Conservation (phyloP, 2,797 vertebrate species). For the Rhynchotus rufescens region DNA sequence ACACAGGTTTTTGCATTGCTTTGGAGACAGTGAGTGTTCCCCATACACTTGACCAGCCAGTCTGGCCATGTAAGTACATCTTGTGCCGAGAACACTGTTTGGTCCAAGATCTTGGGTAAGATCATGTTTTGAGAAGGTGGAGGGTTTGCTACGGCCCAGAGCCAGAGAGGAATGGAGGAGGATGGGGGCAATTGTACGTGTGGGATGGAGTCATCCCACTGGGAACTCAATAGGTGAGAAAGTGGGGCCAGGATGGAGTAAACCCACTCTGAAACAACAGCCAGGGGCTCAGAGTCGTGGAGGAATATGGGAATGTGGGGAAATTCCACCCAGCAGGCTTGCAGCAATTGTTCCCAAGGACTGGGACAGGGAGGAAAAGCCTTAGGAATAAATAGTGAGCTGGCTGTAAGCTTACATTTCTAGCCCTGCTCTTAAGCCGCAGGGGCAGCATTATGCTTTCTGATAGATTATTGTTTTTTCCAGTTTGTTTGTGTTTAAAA, state of each 20-base stretch:
- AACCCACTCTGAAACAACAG: neutral
- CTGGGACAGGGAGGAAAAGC: neutral
- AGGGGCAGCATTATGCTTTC: neutral
- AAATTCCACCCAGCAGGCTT: neutral
- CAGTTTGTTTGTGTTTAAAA: neutral
- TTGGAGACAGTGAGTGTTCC: neutral
- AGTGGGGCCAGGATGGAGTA: neutral
- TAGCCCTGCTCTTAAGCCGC: neutral
- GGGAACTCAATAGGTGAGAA: neutral
- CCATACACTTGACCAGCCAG: neutral
- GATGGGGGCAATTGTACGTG: neutral
- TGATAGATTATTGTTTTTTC: neutral
- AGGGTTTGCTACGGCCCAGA: neutral
- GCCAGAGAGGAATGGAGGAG: neutral
- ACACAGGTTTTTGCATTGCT: neutral
- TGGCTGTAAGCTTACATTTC: neutral
- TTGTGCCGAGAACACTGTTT: neutral
- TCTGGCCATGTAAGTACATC: neutral
- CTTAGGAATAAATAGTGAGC: neutral
- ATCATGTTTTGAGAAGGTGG: neutral
- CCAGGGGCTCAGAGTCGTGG: neutral
- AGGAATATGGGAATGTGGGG: neutral
- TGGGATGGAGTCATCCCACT: neutral
- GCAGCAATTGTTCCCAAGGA: neutral
- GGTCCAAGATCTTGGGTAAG: accelerated